These are phyloP conservation scores for Bombus waltoni DNA, from an alignment of 1,140 invertebrate genomes.

Conservation along the genomic window DNA sequence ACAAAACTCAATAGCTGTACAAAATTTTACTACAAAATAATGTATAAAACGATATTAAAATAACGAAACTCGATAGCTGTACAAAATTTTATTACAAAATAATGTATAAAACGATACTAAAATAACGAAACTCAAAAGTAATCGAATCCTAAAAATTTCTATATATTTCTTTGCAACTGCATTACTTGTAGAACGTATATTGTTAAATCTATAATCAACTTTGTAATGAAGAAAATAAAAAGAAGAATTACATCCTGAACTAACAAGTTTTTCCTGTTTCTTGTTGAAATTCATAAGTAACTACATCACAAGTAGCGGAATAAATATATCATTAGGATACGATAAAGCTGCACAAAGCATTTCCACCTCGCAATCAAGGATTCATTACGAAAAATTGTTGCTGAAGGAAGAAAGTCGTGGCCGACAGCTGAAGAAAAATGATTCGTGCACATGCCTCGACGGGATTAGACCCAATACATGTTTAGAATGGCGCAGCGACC, in stretches of 20 bases:
- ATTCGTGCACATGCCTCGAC: neutral
- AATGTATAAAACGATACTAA: too few species aligned
- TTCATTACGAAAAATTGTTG: neutral
- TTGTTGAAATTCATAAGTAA: neutral
- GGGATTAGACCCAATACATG: constrained; percentile 10
- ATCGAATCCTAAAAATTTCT: neutral
- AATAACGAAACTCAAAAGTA: too few species aligned
- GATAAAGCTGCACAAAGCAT: neutral
- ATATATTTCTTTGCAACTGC: neutral
- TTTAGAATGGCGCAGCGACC: constrained; percentile 35
- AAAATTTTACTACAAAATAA: too few species aligned
- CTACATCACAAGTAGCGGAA: neutral
- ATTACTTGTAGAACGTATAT: too few species aligned
- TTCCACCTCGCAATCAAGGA: neutral
- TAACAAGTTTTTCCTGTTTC: neutral
- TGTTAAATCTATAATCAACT: too few species aligned
- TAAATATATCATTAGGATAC: neutral
- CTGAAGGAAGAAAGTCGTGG: neutral
- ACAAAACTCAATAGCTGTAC: too few species aligned
- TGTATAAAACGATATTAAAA: too few species aligned
- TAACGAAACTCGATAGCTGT: too few species aligned
- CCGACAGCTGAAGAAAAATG: constrained; percentile 13
- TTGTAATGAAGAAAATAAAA: too few species aligned
- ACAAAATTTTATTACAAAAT: too few species aligned
- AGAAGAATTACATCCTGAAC: too few species aligned